A percentile compares a stretch with the other conserved stretches of the same genome.
These are phyloP conservation scores for Dicerorhinus sumatrensis DNA, from an alignment of 2,113 vertebrate species.

Conservation along the genomic window DNA sequence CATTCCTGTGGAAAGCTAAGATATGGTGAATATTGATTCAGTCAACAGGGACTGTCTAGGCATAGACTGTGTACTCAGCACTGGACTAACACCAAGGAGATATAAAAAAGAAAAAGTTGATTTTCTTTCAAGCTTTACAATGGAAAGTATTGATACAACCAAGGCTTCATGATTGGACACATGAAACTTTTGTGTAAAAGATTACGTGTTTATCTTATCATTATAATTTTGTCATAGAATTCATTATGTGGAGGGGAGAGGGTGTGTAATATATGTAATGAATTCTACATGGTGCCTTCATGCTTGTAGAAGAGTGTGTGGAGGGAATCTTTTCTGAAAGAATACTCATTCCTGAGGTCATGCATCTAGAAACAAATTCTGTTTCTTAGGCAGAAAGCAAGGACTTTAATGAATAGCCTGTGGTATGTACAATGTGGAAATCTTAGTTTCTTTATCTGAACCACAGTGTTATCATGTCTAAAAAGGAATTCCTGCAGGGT, in stretches of 20 bases:
- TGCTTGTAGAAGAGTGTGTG: fast-evolving
- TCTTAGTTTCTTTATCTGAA: conserved; percentile 1
- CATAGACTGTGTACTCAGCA: not conserved
- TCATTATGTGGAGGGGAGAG: not conserved
- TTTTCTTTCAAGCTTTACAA: conserved; percentile 15
- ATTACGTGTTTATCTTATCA: not conserved
- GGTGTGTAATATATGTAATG: too few species aligned
- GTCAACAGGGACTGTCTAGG: not conserved
- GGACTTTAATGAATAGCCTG: not conserved
- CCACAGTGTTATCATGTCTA: not conserved
- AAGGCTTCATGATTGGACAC: not conserved
- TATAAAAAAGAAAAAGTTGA: not conserved
- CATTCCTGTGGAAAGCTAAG: not conserved
- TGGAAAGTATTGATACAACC: not conserved
- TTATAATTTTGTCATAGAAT: not conserved
- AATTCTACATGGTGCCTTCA: not conserved
- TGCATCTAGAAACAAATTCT: not conserved
- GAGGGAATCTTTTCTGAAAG: not conserved
- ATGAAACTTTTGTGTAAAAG: not conserved
- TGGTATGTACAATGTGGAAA: not conserved
- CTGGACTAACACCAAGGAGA: not conserved
- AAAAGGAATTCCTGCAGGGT: not conserved
- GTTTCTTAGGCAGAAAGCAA: not conserved
- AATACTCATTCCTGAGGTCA: not conserved
- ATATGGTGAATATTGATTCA: not conserved